Evolutionary conservation across 2,888 invertebrate species (phyloP), one percentile per base, ranked within the genome.

Genomic region (Omphaloscelis lunosa): DNA sequence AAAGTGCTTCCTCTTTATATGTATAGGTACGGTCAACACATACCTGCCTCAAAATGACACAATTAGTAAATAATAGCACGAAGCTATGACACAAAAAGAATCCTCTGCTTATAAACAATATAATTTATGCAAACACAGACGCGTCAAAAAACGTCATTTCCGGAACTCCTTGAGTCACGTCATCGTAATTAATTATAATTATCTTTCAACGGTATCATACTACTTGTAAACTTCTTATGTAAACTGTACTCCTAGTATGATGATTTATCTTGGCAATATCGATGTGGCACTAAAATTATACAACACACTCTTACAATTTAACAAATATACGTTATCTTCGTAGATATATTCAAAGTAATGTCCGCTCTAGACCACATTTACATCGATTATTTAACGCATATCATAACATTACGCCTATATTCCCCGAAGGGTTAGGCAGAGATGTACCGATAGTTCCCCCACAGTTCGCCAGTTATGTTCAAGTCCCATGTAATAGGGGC

Each of bases 261-360:
- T 73, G 11, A 74, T 75, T 48, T 39, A 61, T 51, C 2, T 51
- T 51, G 8, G 34, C 20, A 71, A 69, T 48, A 45, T 71, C 15
- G 9, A 48, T 20, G 45, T 17, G 17, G 17, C n/a, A 45, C 2
- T 45, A 23, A 23, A 65, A 20, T 27, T 15, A n/a, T 41, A 1
- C 2, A 68, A 29, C 7, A 15, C 27, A 65, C 15, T 65, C 23
- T 29, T 65, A 41, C 9, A 29, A 41, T 17, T 66, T 66, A 45
- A 29, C 23, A 29, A 71, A 45, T 23, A 23, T 15, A 29, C 9
- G 27, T 39, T 27, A 27, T 7, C 7, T 39, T 17, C n/a, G n/a
- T n/a, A n/a, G n/a, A n/a, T n/a, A n/a, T n/a, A n/a, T n/a, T n/a
- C 7, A 51, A 27, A 29, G 23, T 17, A 65, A 45, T 67, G 41